Evolutionary conservation across 2,797 vertebrate species (phyloP).

Genomic region (Rhabdophis nuchalis): DNA sequence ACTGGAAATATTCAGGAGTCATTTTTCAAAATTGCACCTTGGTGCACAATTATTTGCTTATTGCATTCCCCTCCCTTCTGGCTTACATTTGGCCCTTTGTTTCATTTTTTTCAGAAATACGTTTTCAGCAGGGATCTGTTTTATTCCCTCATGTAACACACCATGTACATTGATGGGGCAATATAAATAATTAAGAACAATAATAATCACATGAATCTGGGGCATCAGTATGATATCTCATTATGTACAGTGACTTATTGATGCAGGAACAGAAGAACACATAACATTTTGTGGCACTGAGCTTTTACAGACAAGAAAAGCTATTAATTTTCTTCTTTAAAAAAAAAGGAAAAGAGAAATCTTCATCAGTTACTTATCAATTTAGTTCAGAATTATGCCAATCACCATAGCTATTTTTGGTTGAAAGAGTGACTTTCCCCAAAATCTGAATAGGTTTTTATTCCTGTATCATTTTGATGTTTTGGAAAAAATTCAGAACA

Average conservation of each 20-base stretch:
- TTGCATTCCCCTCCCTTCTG: neutral
- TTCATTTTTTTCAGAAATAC: constrained; percentile 11
- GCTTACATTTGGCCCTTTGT: constrained; percentile 8
- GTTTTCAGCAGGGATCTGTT: constrained; percentile 28
- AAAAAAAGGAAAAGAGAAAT: constrained; percentile 14
- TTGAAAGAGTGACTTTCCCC: constrained; percentile 48
- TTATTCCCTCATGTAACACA: constrained; percentile 28
- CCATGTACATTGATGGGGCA: constrained; percentile 30
- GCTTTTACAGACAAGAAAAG: constrained; percentile 16
- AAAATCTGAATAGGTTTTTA: constrained; percentile 50
- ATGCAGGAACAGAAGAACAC: constrained; percentile 13
- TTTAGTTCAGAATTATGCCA: constrained; percentile 32
- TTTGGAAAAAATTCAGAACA: constrained; percentile 42
- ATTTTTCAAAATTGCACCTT: neutral
- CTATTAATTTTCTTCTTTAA: constrained; percentile 7
- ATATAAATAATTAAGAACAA: constrained; percentile 29
- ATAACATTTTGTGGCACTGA: constrained; percentile 6
- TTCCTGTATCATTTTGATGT: constrained; percentile 44
- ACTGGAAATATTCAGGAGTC: neutral
- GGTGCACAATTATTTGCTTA: neutral
- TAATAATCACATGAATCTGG: constrained; percentile 25
- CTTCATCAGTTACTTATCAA: constrained; percentile 39
- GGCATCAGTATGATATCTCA: constrained; percentile 31
- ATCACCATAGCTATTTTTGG: constrained; percentile 42
- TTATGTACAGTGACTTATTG: constrained; percentile 43